Conservation (phyloP, 2,113 vertebrate genomes). For the Cephalophus harveyi region DNA sequence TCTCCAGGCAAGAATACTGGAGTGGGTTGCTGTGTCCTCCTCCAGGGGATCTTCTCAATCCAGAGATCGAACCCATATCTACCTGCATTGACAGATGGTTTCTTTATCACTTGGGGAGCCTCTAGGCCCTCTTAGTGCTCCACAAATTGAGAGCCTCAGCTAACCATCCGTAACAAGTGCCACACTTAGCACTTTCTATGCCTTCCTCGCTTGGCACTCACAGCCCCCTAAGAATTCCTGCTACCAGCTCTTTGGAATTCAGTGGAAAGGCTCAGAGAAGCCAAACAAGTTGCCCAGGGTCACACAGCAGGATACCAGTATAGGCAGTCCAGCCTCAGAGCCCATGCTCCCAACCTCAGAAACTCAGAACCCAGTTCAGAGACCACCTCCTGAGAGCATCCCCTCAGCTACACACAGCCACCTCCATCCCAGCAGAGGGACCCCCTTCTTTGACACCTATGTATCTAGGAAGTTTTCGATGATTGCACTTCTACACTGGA, state of each 20-base stretch:
- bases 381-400: neutral
- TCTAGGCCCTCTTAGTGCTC: neutral
- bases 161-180: neutral
- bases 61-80: neutral
- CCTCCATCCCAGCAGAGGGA: neutral
- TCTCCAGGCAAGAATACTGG: neutral
- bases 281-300: neutral
- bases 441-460: neutral
- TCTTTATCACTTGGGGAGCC: neutral
- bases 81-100: neutral
- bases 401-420: too few species aligned
- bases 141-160: neutral
- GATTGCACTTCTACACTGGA: neutral
- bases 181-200: neutral
- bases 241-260: neutral
- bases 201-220: neutral
- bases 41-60: neutral
- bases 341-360: neutral
- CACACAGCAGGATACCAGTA: neutral
- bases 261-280: slow-evolving; percentile 5
- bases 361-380: neutral
- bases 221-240: too few species aligned
- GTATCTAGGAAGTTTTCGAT: neutral
- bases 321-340: neutral
- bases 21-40: neutral